These are phyloP conservation scores for Melanotaenia maccullochi DNA, from an alignment of 2,797 vertebrate species.

Conservation along the genomic window DNA sequence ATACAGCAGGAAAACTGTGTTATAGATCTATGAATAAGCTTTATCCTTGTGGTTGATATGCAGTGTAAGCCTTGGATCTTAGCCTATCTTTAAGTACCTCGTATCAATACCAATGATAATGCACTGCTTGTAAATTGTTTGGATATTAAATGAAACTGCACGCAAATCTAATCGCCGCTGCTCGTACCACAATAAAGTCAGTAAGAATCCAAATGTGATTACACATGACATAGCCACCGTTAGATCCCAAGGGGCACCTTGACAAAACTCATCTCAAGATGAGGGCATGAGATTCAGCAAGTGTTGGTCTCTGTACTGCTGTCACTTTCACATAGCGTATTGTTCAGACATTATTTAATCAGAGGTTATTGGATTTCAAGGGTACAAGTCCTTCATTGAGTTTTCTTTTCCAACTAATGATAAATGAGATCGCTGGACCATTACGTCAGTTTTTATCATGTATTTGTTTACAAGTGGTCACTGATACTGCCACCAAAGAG, in stretches of 20 bases:
- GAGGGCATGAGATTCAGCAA: slow-evolving; percentile 55
- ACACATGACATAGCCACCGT: slow-evolving; percentile 34
- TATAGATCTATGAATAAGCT: slow-evolving; percentile 9
- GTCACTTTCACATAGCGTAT: slow-evolving; percentile 51
- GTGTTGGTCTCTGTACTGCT: slow-evolving; percentile 22
- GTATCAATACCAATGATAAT: slow-evolving; percentile 3
- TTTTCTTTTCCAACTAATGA: slow-evolving; percentile 24
- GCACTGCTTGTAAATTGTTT: not conserved
- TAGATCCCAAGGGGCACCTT: slow-evolving; percentile 55
- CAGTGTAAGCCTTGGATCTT: not conserved
- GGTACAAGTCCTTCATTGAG: slow-evolving; percentile 22
- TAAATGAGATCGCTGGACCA: slow-evolving; percentile 27
- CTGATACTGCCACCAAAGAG: not conserved
- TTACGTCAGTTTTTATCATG: slow-evolving; percentile 5
- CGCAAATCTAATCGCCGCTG: slow-evolving; percentile 21
- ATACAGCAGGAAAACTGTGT: slow-evolving; percentile 22
- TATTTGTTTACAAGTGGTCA: not conserved
- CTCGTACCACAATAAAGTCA: not conserved
- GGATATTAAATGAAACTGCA: slow-evolving; percentile 14
- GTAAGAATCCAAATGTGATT: not conserved
- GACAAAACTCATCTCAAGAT: slow-evolving; percentile 57
- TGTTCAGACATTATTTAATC: slow-evolving; percentile 48
- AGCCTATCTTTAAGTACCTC: not conserved
- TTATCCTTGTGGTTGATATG: slow-evolving; percentile 1
- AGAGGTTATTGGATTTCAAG: slow-evolving; percentile 56